These are phyloP conservation scores for Ploceus nigricollis DNA, from an alignment of 2,113 vertebrate species.

Conservation along the genomic window DNA sequence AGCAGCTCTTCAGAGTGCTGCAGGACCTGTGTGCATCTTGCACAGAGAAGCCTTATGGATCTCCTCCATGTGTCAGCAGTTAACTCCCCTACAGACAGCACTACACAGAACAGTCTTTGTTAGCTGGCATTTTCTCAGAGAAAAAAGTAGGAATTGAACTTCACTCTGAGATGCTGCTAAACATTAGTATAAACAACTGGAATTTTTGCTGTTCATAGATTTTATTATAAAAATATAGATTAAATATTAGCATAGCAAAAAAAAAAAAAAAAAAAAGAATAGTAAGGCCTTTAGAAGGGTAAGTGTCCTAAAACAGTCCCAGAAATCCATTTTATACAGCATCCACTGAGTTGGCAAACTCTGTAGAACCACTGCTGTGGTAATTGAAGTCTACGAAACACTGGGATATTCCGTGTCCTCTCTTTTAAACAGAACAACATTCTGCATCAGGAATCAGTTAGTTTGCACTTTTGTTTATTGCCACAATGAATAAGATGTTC, in stretches of 20 bases:
- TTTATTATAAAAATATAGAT: constrained; percentile 22
- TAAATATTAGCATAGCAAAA: background rate
- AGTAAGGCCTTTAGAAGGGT: background rate
- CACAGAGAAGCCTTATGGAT: rapidly evolving
- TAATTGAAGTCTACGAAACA: background rate
- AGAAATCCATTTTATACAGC: background rate
- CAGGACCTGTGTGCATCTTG: background rate
- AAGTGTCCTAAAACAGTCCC: background rate
- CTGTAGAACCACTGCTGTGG: background rate
- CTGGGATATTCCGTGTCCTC: background rate
- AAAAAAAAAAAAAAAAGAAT: background rate
- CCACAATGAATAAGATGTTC: background rate
- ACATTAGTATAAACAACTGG: background rate
- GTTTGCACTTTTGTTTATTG: background rate
- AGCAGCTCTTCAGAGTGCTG: background rate
- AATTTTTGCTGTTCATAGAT: background rate
- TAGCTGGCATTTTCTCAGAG: background rate
- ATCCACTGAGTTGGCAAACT: background rate
- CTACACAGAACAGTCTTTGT: background rate
- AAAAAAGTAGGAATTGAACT: background rate
- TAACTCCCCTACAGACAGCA: background rate
- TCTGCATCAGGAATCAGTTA: background rate
- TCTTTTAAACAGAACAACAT: background rate
- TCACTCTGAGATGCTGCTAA: background rate
- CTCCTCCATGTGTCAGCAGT: background rate